Evolutionary conservation across 2,797 vertebrate species (phyloP), one percentile per base, ranked within the genome.

Genomic region (Micropoecilia bifurca): DNA sequence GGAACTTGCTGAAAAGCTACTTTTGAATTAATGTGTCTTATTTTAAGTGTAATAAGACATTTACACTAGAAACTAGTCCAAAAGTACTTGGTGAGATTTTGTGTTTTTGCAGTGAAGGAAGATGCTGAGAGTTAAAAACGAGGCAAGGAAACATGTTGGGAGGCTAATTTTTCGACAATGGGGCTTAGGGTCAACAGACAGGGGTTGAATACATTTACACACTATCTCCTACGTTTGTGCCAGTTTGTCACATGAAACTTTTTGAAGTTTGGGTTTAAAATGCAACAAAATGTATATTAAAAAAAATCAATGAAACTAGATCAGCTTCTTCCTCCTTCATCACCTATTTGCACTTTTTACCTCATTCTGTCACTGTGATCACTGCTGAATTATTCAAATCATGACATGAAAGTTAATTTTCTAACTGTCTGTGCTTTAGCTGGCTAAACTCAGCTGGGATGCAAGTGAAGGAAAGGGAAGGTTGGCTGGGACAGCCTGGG

Each of bases 391-490:
- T 94, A 95, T 95, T 95, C 87, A 95, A 94, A 90, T 76, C 25
- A 92, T 93, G 94, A 95, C 94, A 95, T 92, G 94, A 92, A 93
- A 92, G 93, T 94, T 95, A 91, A 95, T 96, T 96, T 94, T 93
- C 93, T 93, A 95, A 95, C 94, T 94, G 95, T 95, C 93, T 87
- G 93, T 80, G 91, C 92, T 95, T 94, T 92, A 92, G 93, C 92
- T 92, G 91, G 90, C 94, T 95, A 93, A 95, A 94, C 94, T 93
- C 88, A 82, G 88, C 90, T 76, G 86, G 88, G 90, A 85, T 91
- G 92, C 89, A 28, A 85, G 73, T 14, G 63, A 50, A 48, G 79
- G 83, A 57, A 71, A 80, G 83, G 68, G 83, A 81, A 83, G 87
- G 87, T 84, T 59, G 76, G 79, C 83, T 81, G 82, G 89, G 89